Percentiles rank a stretch among this genome's conserved stretches.
Conservation (phyloP, 1,140 invertebrate species). For the Ceratina australensis region DNA sequence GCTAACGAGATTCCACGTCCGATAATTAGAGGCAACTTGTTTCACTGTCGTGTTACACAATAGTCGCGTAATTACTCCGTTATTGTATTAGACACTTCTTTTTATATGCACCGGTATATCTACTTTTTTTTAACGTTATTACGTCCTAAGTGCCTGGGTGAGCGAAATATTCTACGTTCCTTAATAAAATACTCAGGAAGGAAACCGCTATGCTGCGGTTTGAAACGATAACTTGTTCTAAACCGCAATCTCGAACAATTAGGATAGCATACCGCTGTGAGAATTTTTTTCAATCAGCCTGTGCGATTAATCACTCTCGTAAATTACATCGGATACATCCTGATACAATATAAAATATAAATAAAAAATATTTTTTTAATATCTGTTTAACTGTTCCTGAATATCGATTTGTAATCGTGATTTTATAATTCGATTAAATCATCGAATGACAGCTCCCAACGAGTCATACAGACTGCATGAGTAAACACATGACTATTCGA, state of each 20-base stretch:
- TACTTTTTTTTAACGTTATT: too few relatives aligned
- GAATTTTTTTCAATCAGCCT: not conserved
- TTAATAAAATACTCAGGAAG: not conserved
- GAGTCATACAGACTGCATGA: not conserved
- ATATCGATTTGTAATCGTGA: not conserved
- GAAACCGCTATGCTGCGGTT: conserved; percentile 2
- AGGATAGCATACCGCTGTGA: not conserved
- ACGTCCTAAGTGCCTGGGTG: too few relatives aligned
- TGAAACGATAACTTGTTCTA: not conserved
- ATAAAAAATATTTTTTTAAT: too few relatives aligned
- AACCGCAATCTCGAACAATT: conserved; percentile 4
- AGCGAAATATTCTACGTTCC: not conserved
- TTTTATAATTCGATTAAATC: too few relatives aligned
- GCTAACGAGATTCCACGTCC: not conserved
- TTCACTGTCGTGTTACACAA: not conserved
- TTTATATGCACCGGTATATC: too few relatives aligned
- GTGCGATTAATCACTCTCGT: not conserved
- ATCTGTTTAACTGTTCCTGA: too few relatives aligned
- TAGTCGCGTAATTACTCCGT: not conserved
- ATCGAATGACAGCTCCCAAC: not conserved
- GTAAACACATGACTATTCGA: not conserved
- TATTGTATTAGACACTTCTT: too few relatives aligned
- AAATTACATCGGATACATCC: not conserved
- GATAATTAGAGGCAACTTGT: not conserved
- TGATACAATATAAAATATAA: not conserved